phyloP scores from a whole-genome alignment of 2,113 vertebrate species.

The Hippocampus guttulatus region DNA sequence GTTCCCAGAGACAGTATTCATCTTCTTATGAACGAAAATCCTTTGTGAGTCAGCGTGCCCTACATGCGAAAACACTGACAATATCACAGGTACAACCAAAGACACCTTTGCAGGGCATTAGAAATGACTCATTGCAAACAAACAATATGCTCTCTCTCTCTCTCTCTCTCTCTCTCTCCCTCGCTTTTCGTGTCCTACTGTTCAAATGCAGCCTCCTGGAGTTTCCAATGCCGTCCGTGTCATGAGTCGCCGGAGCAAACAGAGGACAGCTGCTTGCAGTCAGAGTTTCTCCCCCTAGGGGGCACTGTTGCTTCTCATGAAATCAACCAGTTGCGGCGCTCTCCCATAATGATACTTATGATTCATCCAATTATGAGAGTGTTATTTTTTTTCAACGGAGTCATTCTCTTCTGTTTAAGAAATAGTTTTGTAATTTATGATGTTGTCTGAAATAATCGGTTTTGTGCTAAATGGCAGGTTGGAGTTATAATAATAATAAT shows the following conservation, averaged over 20 bases:
- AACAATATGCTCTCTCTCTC: background rate
- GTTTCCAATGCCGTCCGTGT: conserved; percentile 16
- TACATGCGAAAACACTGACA: background rate
- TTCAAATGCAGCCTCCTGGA: background rate
- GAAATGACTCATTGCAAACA: background rate
- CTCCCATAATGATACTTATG: background rate
- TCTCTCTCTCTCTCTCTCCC: background rate
- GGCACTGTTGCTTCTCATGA: conserved; percentile 67
- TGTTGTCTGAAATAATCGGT: background rate
- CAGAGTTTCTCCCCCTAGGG: conserved; percentile 44
- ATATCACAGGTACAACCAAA: background rate
- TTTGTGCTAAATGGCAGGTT: background rate
- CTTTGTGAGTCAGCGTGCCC: background rate
- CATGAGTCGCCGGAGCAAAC: conserved; percentile 16
- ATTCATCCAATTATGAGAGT: background rate
- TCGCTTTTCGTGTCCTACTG: background rate
- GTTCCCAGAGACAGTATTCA: background rate
- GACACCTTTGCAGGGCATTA: background rate
- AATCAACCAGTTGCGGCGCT: conserved; percentile 58
- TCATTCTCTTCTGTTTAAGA: background rate
- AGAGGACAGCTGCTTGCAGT: conserved; percentile 27
- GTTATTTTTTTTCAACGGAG: background rate
- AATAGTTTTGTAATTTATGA: background rate
- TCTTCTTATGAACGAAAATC: background rate
- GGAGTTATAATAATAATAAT: too few species aligned